Conservation (phyloP, 2,888 invertebrate species). For the Germaria angustata region DNA sequence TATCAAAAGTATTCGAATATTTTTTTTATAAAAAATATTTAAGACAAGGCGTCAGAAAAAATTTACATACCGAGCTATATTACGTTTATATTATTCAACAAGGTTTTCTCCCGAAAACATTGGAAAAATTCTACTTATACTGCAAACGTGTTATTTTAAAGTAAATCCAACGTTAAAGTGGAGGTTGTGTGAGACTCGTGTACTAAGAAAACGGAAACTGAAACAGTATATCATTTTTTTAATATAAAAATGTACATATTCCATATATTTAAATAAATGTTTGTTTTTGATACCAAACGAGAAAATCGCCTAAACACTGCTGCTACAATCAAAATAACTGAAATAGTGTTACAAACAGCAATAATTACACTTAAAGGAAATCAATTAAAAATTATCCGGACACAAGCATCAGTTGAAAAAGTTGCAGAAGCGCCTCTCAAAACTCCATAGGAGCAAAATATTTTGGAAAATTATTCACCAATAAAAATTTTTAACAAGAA, state of each 20-base stretch:
- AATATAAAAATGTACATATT: conserved; percentile 59
- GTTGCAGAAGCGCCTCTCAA: conserved; percentile 4
- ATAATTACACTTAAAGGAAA: conserved; percentile 11
- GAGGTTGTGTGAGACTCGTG: conserved; percentile 28
- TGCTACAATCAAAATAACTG: conserved; percentile 3
- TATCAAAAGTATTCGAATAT: conserved; percentile 66
- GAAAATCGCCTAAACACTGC: conserved; percentile 7
- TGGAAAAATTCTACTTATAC: conserved; percentile 13
- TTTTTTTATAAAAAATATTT: conserved; percentile 53
- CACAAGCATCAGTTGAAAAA: not conserved
- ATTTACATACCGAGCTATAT: conserved; percentile 35
- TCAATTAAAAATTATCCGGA: not conserved
- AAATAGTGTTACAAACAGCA: conserved; percentile 14
- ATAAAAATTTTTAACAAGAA: conserved; percentile 28
- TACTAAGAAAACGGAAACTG: conserved; percentile 32
- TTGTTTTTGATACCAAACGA: conserved; percentile 47
- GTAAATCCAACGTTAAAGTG: conserved; percentile 6
- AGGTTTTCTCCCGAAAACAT: conserved; percentile 6
- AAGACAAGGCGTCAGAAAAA: conserved; percentile 6
- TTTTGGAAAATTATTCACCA: not conserved
- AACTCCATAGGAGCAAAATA: conserved; percentile 14
- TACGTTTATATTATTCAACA: conserved; percentile 42
- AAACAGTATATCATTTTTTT: conserved; percentile 61
- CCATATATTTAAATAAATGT: conserved; percentile 56
- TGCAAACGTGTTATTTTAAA: conserved; percentile 12